Evolutionary conservation across 2,888 invertebrate species (phyloP).

Genomic region (Priocnemis perturbator): DNA sequence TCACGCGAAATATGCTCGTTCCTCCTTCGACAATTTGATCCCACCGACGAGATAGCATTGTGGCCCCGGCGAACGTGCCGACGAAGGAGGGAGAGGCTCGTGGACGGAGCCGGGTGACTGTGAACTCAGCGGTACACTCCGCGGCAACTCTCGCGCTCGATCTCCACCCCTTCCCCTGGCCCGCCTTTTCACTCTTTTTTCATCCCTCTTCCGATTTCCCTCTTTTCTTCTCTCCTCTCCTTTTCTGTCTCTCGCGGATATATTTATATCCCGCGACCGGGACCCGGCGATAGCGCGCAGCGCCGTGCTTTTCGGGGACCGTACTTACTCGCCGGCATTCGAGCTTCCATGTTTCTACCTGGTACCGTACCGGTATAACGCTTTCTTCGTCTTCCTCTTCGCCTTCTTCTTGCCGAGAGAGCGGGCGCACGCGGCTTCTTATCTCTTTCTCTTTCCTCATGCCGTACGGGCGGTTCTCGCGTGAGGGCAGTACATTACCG

Average conservation of each 20-base stretch:
- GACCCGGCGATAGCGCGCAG: constrained; percentile 47
- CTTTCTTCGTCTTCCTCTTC: constrained; percentile 1
- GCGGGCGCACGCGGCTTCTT: neutral
- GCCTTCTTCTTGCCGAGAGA: no score
- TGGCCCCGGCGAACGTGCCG: constrained; percentile 56
- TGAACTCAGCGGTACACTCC: constrained; percentile 12
- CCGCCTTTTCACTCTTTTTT: constrained; percentile 12
- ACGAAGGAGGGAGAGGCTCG: neutral
- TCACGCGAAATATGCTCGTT: constrained; percentile 73
- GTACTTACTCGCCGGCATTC: constrained; percentile 41
- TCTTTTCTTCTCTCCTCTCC: constrained; percentile 9
- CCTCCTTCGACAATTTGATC: constrained; percentile 72
- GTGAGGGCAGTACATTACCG: constrained; percentile 34
- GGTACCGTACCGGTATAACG: constrained; percentile 16
- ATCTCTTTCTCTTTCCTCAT: neutral
- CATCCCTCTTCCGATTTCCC: neutral
- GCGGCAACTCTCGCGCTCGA: constrained; percentile 18
- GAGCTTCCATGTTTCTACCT: constrained; percentile 48
- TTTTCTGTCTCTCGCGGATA: constrained; percentile 41
- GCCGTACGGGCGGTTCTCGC: constrained; percentile 17
- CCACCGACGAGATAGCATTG: constrained; percentile 70
- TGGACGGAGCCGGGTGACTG: neutral
- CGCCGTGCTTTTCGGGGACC: constrained; percentile 36
- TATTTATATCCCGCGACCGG: constrained; percentile 67
- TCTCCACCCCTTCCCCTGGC: constrained; percentile 9